These are phyloP conservation scores for Phortica okadai DNA, from an alignment of 2,888 invertebrate species.

Conservation along the genomic window DNA sequence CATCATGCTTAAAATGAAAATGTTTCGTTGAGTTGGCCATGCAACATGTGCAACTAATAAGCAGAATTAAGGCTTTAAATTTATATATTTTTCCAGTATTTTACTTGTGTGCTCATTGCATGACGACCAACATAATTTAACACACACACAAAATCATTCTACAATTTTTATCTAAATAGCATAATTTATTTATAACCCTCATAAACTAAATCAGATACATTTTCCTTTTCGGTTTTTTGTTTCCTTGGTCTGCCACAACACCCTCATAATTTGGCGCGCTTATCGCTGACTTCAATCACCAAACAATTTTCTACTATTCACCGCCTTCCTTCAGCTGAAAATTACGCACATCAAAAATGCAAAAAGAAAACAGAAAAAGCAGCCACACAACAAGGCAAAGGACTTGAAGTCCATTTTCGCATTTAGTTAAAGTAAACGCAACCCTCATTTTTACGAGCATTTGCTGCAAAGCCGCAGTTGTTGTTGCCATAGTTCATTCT, in stretches of 20 bases:
- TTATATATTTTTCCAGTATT: too few species aligned
- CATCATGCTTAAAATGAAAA: neutral
- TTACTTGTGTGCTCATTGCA: too few species aligned
- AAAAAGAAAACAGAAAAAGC: conserved; percentile 11
- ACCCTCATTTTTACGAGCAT: conserved; percentile 28
- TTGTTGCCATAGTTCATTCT: conserved; percentile 50
- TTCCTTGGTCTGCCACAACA: conserved; percentile 50
- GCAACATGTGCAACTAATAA: neutral
- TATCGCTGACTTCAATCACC: conserved; percentile 66
- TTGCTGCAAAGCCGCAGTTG: neutral
- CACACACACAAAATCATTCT: neutral
- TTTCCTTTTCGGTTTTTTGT: neutral
- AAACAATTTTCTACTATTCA: conserved; percentile 58
- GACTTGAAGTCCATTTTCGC: conserved; percentile 33
- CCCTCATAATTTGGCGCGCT: conserved; percentile 63
- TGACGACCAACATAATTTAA: too few species aligned
- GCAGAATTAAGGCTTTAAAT: neutral
- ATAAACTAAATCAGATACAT: conserved; percentile 44
- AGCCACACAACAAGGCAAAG: conserved; percentile 34
- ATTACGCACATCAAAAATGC: conserved; percentile 31
- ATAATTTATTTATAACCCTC: conserved; percentile 27
- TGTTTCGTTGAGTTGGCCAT: neutral
- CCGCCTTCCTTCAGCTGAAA: neutral
- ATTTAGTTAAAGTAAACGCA: conserved; percentile 24
- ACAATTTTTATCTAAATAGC: conserved; percentile 12